Percentiles rank a stretch among this genome's conserved stretches.
Conservation (phyloP, 2,797 vertebrate genomes). For the Aselliscus stoliczkanus region DNA sequence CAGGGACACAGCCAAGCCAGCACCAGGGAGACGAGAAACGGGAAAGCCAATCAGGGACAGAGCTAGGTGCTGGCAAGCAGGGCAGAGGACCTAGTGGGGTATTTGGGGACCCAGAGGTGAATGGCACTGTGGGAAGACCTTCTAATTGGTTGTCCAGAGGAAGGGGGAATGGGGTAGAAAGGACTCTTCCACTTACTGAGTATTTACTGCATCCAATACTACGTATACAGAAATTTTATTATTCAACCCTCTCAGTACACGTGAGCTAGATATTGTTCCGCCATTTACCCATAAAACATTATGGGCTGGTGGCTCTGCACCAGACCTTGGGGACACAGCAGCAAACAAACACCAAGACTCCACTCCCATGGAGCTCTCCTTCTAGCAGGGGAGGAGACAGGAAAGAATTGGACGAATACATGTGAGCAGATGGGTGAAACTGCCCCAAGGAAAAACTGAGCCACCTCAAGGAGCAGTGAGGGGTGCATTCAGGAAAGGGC, state of each 20-base stretch:
- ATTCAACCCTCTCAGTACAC: background rate
- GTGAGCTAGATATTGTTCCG: background rate
- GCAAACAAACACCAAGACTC: background rate
- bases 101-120: accelerated
- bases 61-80: background rate
- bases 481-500: background rate
- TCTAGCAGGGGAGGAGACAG: background rate
- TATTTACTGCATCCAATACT: accelerated
- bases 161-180: background rate
- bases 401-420: background rate
- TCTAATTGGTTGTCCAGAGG: background rate
- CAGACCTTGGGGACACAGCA: background rate
- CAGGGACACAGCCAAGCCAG: background rate
- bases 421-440: background rate
- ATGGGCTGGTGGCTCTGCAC: too few species aligned
- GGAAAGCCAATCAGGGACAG: background rate
- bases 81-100: background rate
- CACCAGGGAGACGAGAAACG: accelerated
- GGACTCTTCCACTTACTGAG: background rate
- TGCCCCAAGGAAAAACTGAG: background rate
- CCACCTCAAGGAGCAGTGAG: accelerated
- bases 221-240: accelerated
- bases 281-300: background rate
- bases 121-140: background rate
- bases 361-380: background rate